A percentile compares a stretch with the other conserved stretches of the same genome.
Evolutionary conservation across 2,113 vertebrate genomes (phyloP).

Genomic region (Platichthys stellatus): DNA sequence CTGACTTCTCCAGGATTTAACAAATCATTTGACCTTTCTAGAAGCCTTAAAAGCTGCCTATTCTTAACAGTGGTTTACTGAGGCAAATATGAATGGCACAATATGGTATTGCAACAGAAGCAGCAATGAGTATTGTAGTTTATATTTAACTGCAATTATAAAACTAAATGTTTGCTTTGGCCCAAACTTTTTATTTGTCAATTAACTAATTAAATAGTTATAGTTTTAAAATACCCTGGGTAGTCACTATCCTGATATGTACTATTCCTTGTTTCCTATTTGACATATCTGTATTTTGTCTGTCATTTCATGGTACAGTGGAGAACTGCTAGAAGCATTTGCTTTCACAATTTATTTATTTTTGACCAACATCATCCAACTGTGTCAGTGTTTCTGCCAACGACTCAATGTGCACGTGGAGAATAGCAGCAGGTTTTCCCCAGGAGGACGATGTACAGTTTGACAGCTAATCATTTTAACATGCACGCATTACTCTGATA

Average conservation of each 20-base stretch:
- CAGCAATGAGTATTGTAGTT: too few species aligned
- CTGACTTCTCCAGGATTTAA: too few species aligned
- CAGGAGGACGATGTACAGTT: constrained; percentile 16
- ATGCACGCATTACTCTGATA: constrained; percentile 46
- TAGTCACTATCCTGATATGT: background rate
- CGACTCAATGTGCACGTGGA: constrained; percentile 7
- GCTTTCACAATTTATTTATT: background rate
- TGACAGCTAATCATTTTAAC: constrained; percentile 62
- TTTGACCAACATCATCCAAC: background rate
- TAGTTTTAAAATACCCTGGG: too few species aligned
- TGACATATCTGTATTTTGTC: background rate
- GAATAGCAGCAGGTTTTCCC: constrained; percentile 12
- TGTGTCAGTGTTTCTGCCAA: background rate
- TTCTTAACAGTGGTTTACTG: too few species aligned
- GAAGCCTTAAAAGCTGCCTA: too few species aligned
- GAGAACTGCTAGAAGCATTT: background rate
- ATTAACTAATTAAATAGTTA: too few species aligned
- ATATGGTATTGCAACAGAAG: too few species aligned
- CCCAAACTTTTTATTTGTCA: too few species aligned
- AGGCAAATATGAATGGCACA: too few species aligned
- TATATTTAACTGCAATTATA: too few species aligned
- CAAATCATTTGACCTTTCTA: too few species aligned
- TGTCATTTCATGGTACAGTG: background rate
- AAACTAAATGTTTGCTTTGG: too few species aligned
- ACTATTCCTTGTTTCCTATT: background rate